These are phyloP conservation scores for Pipa parva DNA, from an alignment of 2,113 vertebrate genomes.

Conservation along the genomic window DNA sequence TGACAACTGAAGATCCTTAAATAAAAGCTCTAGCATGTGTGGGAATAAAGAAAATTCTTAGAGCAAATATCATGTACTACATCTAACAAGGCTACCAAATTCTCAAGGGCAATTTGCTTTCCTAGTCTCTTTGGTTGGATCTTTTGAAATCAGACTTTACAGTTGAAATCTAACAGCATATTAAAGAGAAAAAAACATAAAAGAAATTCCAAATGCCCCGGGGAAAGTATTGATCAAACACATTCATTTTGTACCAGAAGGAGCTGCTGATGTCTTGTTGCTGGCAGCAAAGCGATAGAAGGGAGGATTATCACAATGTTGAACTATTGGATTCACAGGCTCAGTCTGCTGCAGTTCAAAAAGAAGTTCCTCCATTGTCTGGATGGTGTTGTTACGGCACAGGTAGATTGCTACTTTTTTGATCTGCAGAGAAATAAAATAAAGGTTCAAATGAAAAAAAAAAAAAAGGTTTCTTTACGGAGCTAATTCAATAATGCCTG, in stretches of 20 bases:
- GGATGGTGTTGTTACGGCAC: slow-evolving; percentile 96
- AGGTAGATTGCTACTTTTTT: slow-evolving; percentile 96
- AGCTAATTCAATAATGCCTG: too few species aligned
- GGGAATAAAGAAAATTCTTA: slow-evolving; percentile 8
- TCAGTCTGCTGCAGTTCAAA: slow-evolving; percentile 97
- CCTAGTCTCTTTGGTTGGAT: slow-evolving; percentile 2
- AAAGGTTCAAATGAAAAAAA: neutral
- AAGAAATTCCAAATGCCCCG: neutral
- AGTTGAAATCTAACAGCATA: slow-evolving; percentile 34
- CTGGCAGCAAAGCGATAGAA: slow-evolving; percentile 94
- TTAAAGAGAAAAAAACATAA: neutral
- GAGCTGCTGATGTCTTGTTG: slow-evolving; percentile 85
- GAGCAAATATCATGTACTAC: slow-evolving; percentile 15
- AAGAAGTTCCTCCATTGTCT: slow-evolving; percentile 96
- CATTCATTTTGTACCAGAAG: slow-evolving; percentile 72
- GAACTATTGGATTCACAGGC: slow-evolving; percentile 91
- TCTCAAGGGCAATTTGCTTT: slow-evolving; percentile 7
- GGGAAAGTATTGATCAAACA: slow-evolving; percentile 14
- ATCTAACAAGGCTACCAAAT: slow-evolving; percentile 23
- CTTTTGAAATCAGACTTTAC: slow-evolving; percentile 6
- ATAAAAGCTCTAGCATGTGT: neutral
- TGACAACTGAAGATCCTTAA: neutral
- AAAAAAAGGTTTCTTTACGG: too few species aligned
- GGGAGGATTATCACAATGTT: slow-evolving; percentile 94
- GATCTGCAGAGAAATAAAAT: slow-evolving; percentile 66